phyloP scores from a whole-genome alignment of 2,888 invertebrate genomes.

The Eledona agricola region DNA sequence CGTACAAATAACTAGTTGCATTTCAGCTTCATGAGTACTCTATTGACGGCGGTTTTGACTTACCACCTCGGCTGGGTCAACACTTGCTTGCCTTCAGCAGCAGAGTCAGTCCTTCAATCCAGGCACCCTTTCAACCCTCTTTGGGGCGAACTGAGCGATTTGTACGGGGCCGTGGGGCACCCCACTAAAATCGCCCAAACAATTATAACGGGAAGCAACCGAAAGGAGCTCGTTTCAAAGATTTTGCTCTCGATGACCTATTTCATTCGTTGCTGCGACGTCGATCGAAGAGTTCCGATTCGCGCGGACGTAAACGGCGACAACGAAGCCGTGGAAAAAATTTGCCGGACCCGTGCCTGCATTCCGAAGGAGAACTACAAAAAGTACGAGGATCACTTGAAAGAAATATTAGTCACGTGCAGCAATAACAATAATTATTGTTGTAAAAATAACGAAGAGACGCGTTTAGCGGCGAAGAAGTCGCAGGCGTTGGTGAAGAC shows the following conservation, averaged over 20 bases:
- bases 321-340: constrained; percentile 56
- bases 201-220: constrained; percentile 76
- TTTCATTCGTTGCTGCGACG: constrained; percentile 83
- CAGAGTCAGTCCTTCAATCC: constrained; percentile 67
- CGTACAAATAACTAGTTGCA: no score
- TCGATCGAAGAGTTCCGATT: constrained; percentile 61
- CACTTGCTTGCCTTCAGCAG: constrained; percentile 67
- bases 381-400: constrained; percentile 55
- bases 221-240: constrained; percentile 74
- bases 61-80: constrained; percentile 93
- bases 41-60: constrained; percentile 87
- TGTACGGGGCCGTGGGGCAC: constrained; percentile 85
- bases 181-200: constrained; percentile 82
- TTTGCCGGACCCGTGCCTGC: constrained; percentile 52
- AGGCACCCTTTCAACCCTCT: constrained; percentile 83
- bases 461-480: constrained; percentile 10
- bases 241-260: constrained; percentile 84
- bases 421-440: constrained; percentile 11
- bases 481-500: constrained; percentile 32
- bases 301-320: constrained; percentile 46
- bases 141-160: constrained; percentile 88
- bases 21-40: constrained; percentile 88
- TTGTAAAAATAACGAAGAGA: constrained; percentile 15
- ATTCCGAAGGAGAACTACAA: constrained; percentile 57
- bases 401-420: constrained; percentile 42